Percentiles rank a stretch among this genome's conserved stretches.
Conservation (phyloP, 2,888 invertebrate species). For the Zygogramma bicolorata region DNA sequence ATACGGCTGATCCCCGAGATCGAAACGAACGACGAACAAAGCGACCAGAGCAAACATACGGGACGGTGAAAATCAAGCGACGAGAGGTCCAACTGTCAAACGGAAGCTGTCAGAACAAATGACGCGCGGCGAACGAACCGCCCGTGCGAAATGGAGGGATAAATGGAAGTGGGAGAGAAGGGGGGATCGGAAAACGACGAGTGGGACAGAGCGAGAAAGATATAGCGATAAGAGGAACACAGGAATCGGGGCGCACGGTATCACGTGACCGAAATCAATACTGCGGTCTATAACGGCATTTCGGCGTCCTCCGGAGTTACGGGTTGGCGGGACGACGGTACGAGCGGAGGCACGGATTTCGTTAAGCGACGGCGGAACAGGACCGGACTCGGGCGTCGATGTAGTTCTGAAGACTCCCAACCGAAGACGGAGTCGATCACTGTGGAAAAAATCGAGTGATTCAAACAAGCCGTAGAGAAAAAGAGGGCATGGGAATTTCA, state of each 20-base stretch:
- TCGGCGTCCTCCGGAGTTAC: constrained; percentile 39
- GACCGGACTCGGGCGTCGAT: constrained; percentile 4
- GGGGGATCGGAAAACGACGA: constrained; percentile 14
- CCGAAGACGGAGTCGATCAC: too few relatives aligned
- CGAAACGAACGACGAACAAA: background rate
- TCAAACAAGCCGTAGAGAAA: too few relatives aligned
- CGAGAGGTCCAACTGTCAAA: constrained; percentile 53
- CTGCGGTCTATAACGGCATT: constrained; percentile 58
- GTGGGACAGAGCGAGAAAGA: background rate
- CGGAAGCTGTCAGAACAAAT: constrained; percentile 50
- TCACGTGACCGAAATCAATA: constrained; percentile 59
- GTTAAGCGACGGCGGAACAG: constrained; percentile 37
- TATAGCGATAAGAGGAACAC: too few relatives aligned
- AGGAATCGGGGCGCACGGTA: constrained; percentile 32
- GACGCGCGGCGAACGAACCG: constrained; percentile 18
- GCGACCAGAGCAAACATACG: constrained; percentile 44
- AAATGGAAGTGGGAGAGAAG: constrained; percentile 21
- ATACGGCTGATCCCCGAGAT: constrained; percentile 19
- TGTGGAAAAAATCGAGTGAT: too few relatives aligned
- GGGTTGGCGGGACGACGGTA: constrained; percentile 46
- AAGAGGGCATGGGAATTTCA: too few relatives aligned
- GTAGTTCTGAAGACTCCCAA: background rate
- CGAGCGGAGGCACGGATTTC: constrained; percentile 45
- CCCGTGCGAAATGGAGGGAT: constrained; percentile 21
- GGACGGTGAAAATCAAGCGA: constrained; percentile 14